Base-by-base conservation (phyloP, 2,113 vertebrate species). In the Ochotona princeps region DNA sequence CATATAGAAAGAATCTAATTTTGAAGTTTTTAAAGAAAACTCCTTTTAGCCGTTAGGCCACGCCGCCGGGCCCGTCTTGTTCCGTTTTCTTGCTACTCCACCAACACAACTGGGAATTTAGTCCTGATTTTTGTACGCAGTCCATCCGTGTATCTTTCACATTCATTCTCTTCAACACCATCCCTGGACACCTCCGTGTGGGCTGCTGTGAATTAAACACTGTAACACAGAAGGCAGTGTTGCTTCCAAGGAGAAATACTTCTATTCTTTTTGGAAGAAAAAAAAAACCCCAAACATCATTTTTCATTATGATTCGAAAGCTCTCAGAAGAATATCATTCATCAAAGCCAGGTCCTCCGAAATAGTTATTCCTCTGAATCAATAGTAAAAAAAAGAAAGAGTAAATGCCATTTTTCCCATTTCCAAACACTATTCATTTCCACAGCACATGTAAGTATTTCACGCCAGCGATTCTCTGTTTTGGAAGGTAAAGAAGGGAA, bases 231-330 rank as follows among this genome's bases (percentile, higher is more conserved):
- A 79, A 20, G 44, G 26, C 21, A 78, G 9, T 18, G 44, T 86
- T 70, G 65, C 23, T 83, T 92, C 75, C 80, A 90, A 67, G 32
- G 82, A 88, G 44, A 76, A 92, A 92, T 65, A 7, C 35, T 61
- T 32, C 1, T 32, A 69, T 30, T 96, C 82, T 88, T 49, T 57
- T 18, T 3, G 54, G 32, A 2, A 66, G 60, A 44, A 87, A 21
- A 28, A 32, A 76, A 84, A 67, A 7, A 86, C 70, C 63, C 73
- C 93, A 89, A 93, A 67, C 5, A 38, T 51, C 28, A 81, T 51
- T 90, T 94, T 95, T 92, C 70, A 73, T 90, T 91, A 69, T 78
- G 73, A 84, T 30, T 73, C 85, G 69, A 79, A 70, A 83, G 30
- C 9, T 54, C 92, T 70, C 20, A 1, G 38, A 90, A 75, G 54